Evolutionary conservation across 2,797 vertebrate genomes (phyloP).

Genomic region (Ataeniobius toweri): DNA sequence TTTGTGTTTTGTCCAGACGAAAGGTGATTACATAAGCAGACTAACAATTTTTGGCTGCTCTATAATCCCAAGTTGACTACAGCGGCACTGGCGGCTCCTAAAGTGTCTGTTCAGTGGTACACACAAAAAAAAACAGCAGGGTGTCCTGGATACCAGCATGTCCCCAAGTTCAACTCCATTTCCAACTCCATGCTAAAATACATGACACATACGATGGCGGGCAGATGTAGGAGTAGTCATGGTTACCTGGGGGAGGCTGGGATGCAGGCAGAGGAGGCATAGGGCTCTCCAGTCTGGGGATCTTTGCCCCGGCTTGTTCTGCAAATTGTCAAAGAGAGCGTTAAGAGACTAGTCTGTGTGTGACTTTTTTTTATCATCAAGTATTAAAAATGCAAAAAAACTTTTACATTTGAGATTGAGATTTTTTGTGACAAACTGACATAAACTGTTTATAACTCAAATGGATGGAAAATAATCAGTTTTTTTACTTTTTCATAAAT

Average conservation of each 20-base stretch:
- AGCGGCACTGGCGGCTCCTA: conserved; percentile 37
- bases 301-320: conserved; percentile 93
- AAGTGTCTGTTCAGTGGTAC: conserved; percentile 17
- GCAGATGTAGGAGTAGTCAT: not conserved
- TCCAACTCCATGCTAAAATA: conserved; percentile 1
- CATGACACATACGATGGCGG: not conserved
- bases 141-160: not conserved
- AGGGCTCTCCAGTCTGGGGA: conserved; percentile 90
- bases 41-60: conserved; percentile 39
- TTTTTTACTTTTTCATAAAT: not conserved
- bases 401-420: not conserved
- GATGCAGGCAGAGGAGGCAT: conserved; percentile 90
- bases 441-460: not conserved
- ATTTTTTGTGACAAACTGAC: not conserved
- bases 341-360: not conserved
- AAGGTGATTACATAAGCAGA: conserved; percentile 53
- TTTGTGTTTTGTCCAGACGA: conserved; percentile 46
- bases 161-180: not conserved
- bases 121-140: conserved; percentile 22
- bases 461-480: too few species aligned
- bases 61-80: conserved; percentile 9
- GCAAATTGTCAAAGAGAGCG: conserved; percentile 40
- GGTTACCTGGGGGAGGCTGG: conserved; percentile 89
- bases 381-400: not conserved
- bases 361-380: not conserved